Evolutionary conservation across 2,113 vertebrate species (phyloP).

Genomic region (Hemichromis elongatus): DNA sequence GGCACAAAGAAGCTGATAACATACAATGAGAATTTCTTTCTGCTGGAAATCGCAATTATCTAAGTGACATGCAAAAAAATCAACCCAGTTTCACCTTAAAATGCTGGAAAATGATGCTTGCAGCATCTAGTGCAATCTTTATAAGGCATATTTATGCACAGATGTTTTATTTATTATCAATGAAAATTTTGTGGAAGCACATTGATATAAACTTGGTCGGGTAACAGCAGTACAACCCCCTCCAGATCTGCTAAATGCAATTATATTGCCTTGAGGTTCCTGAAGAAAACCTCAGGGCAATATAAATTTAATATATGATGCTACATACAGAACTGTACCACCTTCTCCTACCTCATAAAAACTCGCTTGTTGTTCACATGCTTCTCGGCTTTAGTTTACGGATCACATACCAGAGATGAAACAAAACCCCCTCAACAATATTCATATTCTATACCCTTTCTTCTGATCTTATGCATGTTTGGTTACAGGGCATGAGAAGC

Average conservation of each 20-base stretch:
- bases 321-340: conserved; percentile 1
- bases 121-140: neutral
- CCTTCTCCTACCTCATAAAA: conserved; percentile 33
- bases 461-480: neutral
- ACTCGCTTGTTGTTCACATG: neutral
- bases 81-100: neutral
- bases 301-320: neutral
- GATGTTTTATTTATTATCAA: neutral
- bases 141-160: neutral
- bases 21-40: neutral
- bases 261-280: neutral
- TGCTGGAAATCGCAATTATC: neutral
- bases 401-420: conserved; percentile 40
- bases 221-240: neutral
- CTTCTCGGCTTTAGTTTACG: conserved; percentile 18
- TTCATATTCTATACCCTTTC: conserved; percentile 6
- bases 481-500: conserved; percentile 14
- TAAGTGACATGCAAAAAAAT: neutral
- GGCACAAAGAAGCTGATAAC: neutral
- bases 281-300: neutral
- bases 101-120: neutral
- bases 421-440: conserved; percentile 22
- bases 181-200: neutral
- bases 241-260: neutral
- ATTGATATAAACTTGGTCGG: neutral